phyloP scores from a whole-genome alignment of 92 coral and sea anemone genomes.

The Phenganax stokvisi region DNA sequence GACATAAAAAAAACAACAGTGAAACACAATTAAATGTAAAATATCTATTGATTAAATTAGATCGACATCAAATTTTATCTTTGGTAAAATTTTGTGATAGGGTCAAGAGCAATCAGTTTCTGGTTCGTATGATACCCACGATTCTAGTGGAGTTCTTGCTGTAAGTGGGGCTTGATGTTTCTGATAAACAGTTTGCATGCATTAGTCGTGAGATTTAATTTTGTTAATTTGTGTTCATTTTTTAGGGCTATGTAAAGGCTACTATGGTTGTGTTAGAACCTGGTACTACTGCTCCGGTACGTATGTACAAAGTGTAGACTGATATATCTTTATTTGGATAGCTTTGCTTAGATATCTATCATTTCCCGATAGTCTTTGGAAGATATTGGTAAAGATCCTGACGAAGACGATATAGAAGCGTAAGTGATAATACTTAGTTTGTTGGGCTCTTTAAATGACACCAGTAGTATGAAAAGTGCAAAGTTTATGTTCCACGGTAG shows the following conservation, averaged over 20 bases:
- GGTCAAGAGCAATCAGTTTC: neutral
- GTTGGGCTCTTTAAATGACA: neutral
- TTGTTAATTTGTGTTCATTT: neutral
- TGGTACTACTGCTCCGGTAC: conserved; percentile 90
- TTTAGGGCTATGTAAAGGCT: conserved; percentile 81
- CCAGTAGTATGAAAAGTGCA: neutral
- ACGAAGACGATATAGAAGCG: conserved; percentile 82
- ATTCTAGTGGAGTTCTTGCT: neutral
- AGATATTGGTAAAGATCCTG: conserved; percentile 50
- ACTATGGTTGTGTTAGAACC: conserved; percentile 87
- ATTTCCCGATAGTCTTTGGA: conserved; percentile 26
- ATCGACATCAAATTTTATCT: neutral
- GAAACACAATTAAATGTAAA: neutral
- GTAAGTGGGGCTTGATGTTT: neutral
- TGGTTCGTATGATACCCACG: neutral
- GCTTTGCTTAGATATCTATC: neutral
- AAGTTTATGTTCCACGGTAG: neutral
- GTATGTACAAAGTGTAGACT: conserved; percentile 10
- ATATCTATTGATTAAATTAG: no score
- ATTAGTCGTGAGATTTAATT: conserved; percentile 2
- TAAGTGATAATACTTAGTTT: conserved; percentile 40
- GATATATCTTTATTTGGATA: neutral
- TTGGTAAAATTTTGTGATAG: neutral
- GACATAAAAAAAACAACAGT: neutral
- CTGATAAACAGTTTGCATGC: conserved; percentile 1